These are phyloP conservation scores for Wiebesia pumilae DNA, from an alignment of 1,140 invertebrate genomes.

Conservation along the genomic window DNA sequence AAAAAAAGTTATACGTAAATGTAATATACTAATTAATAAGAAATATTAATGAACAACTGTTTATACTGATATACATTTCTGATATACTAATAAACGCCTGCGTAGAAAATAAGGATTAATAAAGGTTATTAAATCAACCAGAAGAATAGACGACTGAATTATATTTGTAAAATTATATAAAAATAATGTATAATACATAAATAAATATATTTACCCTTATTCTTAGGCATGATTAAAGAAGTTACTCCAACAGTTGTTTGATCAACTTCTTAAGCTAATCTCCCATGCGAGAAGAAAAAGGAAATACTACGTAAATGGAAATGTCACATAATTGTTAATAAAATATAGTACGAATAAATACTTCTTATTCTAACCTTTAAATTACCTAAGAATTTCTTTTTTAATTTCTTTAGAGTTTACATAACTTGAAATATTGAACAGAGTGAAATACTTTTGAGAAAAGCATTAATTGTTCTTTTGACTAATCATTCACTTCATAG, in stretches of 20 bases:
- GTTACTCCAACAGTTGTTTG: slow-evolving; percentile 46
- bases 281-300: slow-evolving; percentile 44
- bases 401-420: background rate
- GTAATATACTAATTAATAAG: background rate
- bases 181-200: background rate
- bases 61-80: background rate
- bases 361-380: background rate
- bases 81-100: background rate
- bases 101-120: slow-evolving; percentile 50
- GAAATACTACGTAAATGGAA: slow-evolving; percentile 44
- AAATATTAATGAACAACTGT: background rate
- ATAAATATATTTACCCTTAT: slow-evolving; percentile 76
- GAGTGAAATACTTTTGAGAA: background rate
- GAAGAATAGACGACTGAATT: background rate
- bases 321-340: background rate
- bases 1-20: slow-evolving; percentile 28
- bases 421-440: background rate
- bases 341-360: background rate
- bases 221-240: slow-evolving; percentile 80
- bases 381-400: background rate
- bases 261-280: slow-evolving; percentile 21
- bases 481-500: slow-evolving; percentile 11
- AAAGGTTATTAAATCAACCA: slow-evolving; percentile 62
- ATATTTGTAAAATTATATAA: background rate
- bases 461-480: slow-evolving; percentile 25